Base-by-base conservation (phyloP, 2,113 vertebrate genomes). In the Edolisoma coerulescens region DNA sequence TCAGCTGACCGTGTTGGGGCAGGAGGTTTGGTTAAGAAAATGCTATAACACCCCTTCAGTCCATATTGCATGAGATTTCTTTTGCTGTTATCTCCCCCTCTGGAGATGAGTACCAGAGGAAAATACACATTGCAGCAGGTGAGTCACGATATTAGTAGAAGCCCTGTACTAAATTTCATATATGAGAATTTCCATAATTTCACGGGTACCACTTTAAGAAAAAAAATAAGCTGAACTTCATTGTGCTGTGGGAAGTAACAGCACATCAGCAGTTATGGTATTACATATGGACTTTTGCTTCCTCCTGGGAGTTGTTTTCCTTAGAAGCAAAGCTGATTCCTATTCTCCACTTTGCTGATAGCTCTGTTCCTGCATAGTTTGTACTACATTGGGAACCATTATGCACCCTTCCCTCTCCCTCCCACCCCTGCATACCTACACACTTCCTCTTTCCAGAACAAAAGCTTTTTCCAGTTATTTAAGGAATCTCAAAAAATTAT, bases 341-440 rank as follows among this genome's bases (percentile, higher is more conserved):
- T 88, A 86, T 96, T 97, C 96, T 93, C 88, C 95, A 96, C 92
- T 93, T 88, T 75, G 87, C 85, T 78, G 79, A 93, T 93, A 93
- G 88, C 75, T 88, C 81, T 77, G 82, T 86, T 94, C 85, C 92
- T 92, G 87, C 60, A 63, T 79, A 53, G 78, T 75, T 54, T 80
- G 45, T 75, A 67, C n/a, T 74, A 57, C 16, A 71, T 87, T 86
- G 80, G 74, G 87, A 91, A 74, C 53, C 87, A 86, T 67, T 94
- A 70, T 83, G 89, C 87, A 94, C 84, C 65, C 65, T 91, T 89
- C 91, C 91, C 65, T 94, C 82, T 85, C 84, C 49, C 65, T 53
- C 89, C 70, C 84, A 56, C 49, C 39, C n/a, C 60, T 84, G 24
- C 61, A 86, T 88, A 92, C 41, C 54, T 76, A 88, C 83, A 91